Base-by-base conservation (phyloP, 2,113 vertebrate genomes). In the Ptychochromis oligacanthus region DNA sequence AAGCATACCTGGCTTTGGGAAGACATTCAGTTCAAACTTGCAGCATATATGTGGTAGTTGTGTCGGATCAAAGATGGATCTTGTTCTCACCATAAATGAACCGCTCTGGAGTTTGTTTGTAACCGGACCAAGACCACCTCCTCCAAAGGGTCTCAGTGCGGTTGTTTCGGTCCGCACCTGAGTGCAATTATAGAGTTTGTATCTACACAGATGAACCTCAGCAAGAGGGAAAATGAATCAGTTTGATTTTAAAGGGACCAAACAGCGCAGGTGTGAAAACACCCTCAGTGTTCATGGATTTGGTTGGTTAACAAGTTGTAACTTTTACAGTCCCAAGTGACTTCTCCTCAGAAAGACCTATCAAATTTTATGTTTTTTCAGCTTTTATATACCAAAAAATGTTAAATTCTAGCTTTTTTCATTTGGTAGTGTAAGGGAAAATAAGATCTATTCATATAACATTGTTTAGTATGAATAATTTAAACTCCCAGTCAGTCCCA, bases 21-120 rank as follows among this genome's bases (percentile, higher is more conserved):
- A 28, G 15, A 24, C 43, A 70, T 20, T 24, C 18, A 49, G 26
- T 15, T 15, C 64, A 46, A 18, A 49, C 9, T 64, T 64, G n/a
- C 36, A 40, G 13, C 43, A 46, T 14, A 46, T 5, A 5, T 5
- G 4, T 49, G 40, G 64, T 70, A 70, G 15, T 46, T 11, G 15
- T 40, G 15, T 28, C 1, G 0, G 26, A 49, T 7, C 9, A 20
- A 70, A 6, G 24, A 49, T 2, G 0, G 43, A 49, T 70, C 6
- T 28, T 22, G 26, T 26, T 70, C 0, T 28, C 43, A 49, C 17
- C 17, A 70, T 70, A 28, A 49, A 28, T 18, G 64, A 64, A 64
- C 36, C n/a, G n/a, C 20, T 0, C 26, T 70, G 9, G 9, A 38
- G 24, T 49, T 46, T 0, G 5, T 12, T 28, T 49, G 64, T 3